Evolutionary conservation across 1,140 invertebrate species (phyloP).

Genomic region (Euschistus heros): DNA sequence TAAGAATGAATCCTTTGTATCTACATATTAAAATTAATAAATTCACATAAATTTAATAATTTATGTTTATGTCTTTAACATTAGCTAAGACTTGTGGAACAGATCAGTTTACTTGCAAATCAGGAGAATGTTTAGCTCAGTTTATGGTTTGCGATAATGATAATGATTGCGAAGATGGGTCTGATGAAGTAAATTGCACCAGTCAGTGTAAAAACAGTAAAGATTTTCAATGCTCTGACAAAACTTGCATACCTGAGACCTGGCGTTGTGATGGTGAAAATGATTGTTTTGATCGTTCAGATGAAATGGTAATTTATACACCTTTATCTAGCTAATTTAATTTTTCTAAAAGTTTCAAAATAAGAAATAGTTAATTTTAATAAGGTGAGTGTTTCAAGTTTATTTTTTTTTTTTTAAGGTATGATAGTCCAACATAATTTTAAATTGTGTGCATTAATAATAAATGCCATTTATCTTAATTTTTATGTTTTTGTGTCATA

Average conservation of each 20-base stretch:
- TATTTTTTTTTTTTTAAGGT: no score
- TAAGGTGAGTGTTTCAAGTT: no score
- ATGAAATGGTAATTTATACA: conserved; percentile 39
- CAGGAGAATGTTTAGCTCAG: conserved; percentile 40
- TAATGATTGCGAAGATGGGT: conserved; percentile 46
- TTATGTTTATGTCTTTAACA: background rate
- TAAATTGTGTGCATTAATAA: no score
- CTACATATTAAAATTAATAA: no score
- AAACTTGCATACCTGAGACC: conserved; percentile 44
- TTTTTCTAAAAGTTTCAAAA: conserved; percentile 31
- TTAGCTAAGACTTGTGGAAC: conserved; percentile 32
- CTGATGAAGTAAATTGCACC: conserved; percentile 41
- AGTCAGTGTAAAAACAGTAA: conserved; percentile 39
- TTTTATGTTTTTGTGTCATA: no score
- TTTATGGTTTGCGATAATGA: conserved; percentile 43
- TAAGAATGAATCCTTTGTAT: no score
- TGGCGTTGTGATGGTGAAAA: conserved; percentile 31
- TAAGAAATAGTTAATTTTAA: no score
- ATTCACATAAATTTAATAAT: background rate
- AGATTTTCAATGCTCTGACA: conserved; percentile 39
- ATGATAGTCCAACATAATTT: no score
- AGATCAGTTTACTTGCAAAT: conserved; percentile 40
- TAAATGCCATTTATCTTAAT: no score
- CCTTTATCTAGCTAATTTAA: background rate
- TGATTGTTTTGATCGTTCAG: conserved; percentile 58